Evolutionary conservation across 2,888 invertebrate species (phyloP), one percentile per base, ranked within the genome.

Genomic region (Notodonta ziczac): DNA sequence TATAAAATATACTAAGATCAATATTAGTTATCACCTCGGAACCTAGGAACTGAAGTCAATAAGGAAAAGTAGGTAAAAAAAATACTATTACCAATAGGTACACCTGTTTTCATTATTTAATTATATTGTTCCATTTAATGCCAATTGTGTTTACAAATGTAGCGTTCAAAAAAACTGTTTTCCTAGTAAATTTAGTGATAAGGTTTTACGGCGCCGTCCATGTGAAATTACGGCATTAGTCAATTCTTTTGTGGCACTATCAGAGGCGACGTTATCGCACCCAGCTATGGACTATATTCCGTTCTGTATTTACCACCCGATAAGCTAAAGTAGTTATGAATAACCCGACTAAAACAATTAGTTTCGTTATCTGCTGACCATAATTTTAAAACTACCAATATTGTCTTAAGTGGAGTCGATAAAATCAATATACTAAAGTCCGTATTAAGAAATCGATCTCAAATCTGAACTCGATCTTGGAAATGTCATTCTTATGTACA

Each of bases 241-340:
- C 72, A 76, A 78, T 82, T 81, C 77, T 81, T 81, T 81, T 76
- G 76, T 78, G 65, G 63, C 65, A 61, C 66, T 82, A 80, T 83
- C 78, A 75, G 67, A 54, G 12, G 44, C 55, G 65, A 40, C 70
- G 72, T 79, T 83, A 84, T 82, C 81, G 75, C 52, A 56, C 58
- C 63, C 72, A 58, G 69, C 74, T 70, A 70, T 67, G 63, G 61
- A 56, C 64, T 75, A 63, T 72, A 74, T 72, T 69, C 71, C 71
- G 69, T 73, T 73, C 64, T 63, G 69, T 77, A 75, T 80, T 77
- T 76, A 67, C 67, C 48, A 58, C 63, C 65, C 75, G 81, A 81
- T 81, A 80, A 52, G 66, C 61, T 76, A 66, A 67, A 44, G 62
- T 63, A 55, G 48, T 60, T 48, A 57, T 50, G 54, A 60, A 59